Conservation (phyloP, 2,113 vertebrate species). For the Callospermophilus lateralis region DNA sequence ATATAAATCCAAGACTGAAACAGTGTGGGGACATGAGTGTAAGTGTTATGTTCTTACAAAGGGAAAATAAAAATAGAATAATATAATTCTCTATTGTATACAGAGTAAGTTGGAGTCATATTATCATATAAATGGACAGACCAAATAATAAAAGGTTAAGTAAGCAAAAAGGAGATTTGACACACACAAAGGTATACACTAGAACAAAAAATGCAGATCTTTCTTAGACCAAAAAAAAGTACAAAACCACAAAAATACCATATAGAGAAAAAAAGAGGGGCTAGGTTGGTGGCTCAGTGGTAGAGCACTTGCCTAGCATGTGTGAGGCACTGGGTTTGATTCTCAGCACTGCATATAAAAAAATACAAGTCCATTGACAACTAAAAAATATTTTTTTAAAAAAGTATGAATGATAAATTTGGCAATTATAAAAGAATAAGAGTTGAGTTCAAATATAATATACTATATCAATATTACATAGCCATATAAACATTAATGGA, state of each 20-base stretch:
- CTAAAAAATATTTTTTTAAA: background rate
- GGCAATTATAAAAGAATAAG: background rate
- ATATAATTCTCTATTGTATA: background rate
- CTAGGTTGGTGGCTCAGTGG: no score
- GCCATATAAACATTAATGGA: background rate
- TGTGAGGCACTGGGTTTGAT: no score
- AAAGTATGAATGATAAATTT: background rate
- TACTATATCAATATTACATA: background rate
- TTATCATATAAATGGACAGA: background rate
- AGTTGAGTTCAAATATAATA: constrained; percentile 3
- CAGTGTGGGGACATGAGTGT: background rate
- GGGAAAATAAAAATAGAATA: constrained; percentile 9
- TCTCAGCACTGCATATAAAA: no score
- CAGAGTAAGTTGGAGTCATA: background rate
- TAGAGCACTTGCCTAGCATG: no score
- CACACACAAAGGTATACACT: background rate
- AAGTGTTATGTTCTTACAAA: background rate
- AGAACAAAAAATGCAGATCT: background rate
- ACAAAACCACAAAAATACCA: background rate
- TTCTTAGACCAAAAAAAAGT: background rate
- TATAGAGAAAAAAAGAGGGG: background rate
- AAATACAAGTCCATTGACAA: no score
- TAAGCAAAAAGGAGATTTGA: background rate
- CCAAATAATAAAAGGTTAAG: constrained; percentile 1
- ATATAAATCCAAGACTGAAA: constrained; percentile 8